Evolutionary conservation across 1,140 invertebrate genomes (phyloP).

Genomic region (Probaryconus sp.): DNA sequence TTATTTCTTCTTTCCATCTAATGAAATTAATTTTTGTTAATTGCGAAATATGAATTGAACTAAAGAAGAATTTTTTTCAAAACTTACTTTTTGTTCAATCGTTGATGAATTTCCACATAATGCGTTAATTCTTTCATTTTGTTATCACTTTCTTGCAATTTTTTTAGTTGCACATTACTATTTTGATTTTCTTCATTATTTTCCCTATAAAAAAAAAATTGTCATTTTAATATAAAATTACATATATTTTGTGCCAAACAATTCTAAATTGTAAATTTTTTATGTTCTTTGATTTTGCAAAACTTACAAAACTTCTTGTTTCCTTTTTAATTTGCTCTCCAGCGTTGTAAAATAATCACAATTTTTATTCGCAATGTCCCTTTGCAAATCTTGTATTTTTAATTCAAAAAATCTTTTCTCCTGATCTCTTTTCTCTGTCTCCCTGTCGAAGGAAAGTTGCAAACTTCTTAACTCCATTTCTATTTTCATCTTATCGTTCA

Average conservation of each 20-base stretch:
- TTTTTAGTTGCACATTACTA: slow-evolving; percentile 61
- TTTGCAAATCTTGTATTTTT: slow-evolving; percentile 68
- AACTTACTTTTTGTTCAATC: slow-evolving; percentile 73
- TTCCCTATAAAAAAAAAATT: not conserved
- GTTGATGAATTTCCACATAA: slow-evolving; percentile 75
- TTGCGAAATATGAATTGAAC: not conserved
- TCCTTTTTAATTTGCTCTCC: not conserved
- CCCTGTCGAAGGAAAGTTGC: slow-evolving; percentile 68
- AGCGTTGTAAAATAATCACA: slow-evolving; percentile 1
- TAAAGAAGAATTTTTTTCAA: slow-evolving; percentile 12
- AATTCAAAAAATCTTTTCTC: slow-evolving; percentile 68
- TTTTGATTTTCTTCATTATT: not conserved
- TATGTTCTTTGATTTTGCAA: too few species aligned
- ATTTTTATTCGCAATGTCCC: slow-evolving; percentile 54
- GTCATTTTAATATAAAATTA: slow-evolving; percentile 3
- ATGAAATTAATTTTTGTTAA: slow-evolving; percentile 1
- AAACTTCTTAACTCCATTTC: slow-evolving; percentile 65
- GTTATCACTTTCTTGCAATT: slow-evolving; percentile 70
- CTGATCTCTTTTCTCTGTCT: slow-evolving; percentile 68
- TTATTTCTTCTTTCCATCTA: slow-evolving; percentile 82
- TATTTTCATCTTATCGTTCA: slow-evolving; percentile 69
- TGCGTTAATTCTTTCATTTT: slow-evolving; percentile 73
- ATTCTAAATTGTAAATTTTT: not conserved
- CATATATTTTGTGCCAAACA: too few species aligned
- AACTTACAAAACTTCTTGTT: slow-evolving; percentile 12